Base-by-base conservation (phyloP, 2,113 vertebrate genomes). In the Percopsis transmontana region DNA sequence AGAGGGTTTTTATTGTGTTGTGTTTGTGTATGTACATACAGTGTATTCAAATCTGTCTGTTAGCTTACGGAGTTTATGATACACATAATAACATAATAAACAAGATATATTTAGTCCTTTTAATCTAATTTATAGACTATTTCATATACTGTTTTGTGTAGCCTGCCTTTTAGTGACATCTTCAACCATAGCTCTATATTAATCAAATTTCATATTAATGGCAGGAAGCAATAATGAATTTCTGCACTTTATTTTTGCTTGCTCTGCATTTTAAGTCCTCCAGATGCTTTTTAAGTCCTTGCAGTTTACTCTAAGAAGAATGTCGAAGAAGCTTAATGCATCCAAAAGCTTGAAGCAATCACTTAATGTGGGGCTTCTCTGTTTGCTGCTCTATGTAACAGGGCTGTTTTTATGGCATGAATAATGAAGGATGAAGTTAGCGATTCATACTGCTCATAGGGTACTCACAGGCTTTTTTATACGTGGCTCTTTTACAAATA, bases 401-500 rank as follows among this genome's bases (percentile, higher is more conserved):
- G 39, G n/a, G 14, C 42, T 51, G 38, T 74, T 70, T 56, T 41
- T n/a, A 15, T 6, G 15, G 19, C 18, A 55, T 14, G 8, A 54
- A 19, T 56, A 73, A 16, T 42, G 45, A 76, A 67, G 42, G 61
- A 61, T 27, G 13, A 70, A 58, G 10, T 5, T 9, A 68, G 20
- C 3, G 15, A 47, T 48, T 61, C 40, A 33, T 70, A 57, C 38
- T 44, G n/a, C n/a, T n/a, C n/a, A n/a, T n/a, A n/a, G n/a, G n/a
- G n/a, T n/a, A n/a, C n/a, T n/a, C n/a, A 14, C 24, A 24, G 48
- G 41, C 0, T 2, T 19, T 51, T 33, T 56, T 64, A 69, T 67
- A 74, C 64, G 27, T 52, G 56, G 39, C 59, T 14, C 39, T 48
- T 45, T 68, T 62, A 57, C 52, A 59, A 61, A 82, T 83, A 45